Percentiles rank a stretch among this genome's conserved stretches.
Conservation (phyloP, 2,888 invertebrate genomes). For the Drosophila affinis region DNA sequence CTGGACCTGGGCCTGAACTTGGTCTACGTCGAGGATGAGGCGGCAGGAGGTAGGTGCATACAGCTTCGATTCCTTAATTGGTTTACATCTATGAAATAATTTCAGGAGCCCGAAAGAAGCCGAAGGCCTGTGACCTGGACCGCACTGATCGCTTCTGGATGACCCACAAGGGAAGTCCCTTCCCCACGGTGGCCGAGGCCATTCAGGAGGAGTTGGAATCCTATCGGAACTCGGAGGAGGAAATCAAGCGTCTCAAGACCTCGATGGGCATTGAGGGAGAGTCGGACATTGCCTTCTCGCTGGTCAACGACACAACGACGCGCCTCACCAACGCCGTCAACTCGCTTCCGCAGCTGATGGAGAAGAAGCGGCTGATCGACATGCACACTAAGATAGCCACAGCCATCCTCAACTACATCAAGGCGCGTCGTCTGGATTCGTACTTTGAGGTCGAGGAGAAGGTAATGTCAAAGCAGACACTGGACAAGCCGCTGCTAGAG, state of each 20-base stretch:
- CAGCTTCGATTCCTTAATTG: background rate
- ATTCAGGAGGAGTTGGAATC: conserved; percentile 99
- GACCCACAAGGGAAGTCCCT: conserved; percentile 96
- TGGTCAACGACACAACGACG: conserved; percentile 96
- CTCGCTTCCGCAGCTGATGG: conserved; percentile 97
- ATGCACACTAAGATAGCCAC: conserved; percentile 99
- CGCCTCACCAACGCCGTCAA: conserved; percentile 97
- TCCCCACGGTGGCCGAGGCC: conserved; percentile 98
- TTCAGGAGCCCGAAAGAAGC: conserved; percentile 89
- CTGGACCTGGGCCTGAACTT: conserved; percentile 94
- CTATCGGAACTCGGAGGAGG: conserved; percentile 95
- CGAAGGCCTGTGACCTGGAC: conserved; percentile 95
- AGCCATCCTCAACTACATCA: conserved; percentile 92
- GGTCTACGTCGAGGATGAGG: conserved; percentile 88
- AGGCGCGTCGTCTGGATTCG: conserved; percentile 95
- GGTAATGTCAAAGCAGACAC: conserved; percentile 93
- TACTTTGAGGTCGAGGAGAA: conserved; percentile 99
- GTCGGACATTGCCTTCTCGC: conserved; percentile 91
- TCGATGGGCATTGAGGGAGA: conserved; percentile 97
- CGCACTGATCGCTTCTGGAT: conserved; percentile 96
- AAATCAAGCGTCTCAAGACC: conserved; percentile 96
- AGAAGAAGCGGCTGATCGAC: conserved; percentile 98
- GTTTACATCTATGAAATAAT: background rate
- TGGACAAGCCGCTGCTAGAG: conserved; percentile 94
- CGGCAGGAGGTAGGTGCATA: conserved; percentile 57